Base-by-base conservation (phyloP, 2,888 invertebrate genomes). In the Thalpophila matura region DNA sequence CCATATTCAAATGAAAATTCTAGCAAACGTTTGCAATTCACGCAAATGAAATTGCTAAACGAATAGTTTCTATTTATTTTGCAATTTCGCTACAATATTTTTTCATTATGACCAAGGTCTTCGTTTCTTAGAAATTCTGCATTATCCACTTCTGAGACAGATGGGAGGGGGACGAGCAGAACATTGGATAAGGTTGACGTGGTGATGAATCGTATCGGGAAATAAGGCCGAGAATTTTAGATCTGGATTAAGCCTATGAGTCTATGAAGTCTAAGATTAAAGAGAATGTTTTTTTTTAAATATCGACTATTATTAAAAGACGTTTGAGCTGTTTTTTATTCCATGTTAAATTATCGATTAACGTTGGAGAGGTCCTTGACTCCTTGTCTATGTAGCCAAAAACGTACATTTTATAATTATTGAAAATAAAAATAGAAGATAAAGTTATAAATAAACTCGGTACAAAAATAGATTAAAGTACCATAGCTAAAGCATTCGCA, bases 1-100 rank as follows among this genome's bases (percentile, higher is more conserved):
- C 14, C 18, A 24, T 27, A 38, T 58, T 37, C 4, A 58, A 54
- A 58, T 54, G 26, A 42, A 49, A 45, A 51, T 26, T 47, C 40
- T 16, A 37, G 49, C n/a, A 31, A 73, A 73, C 16, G 26, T 53
- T 49, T 20, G 38, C 33, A 31, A 33, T 45, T 18, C 65, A 58
- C 50, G 54, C 40, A 37, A 69, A 55, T 50, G 9, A 49, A 46
- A 55, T 46, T 18, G 29, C 38, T 46, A n/a, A 64, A 37, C 14
- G 37, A 54, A 70, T 61, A 53, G 42, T 33, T 43, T 59, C 16
- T 56, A 60, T 56, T 53, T 53, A 47, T 50, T 62, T 46, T 42
- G 20, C 29, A 20, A 51, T 55, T 72, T 57, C 12, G 35, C 14
- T 51, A 38, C 14, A 38, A 29, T 65, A 38, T 65, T 46, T 65